These are phyloP conservation scores for Xylota sylvarum DNA, from an alignment of 2,888 invertebrate species.

Conservation along the genomic window DNA sequence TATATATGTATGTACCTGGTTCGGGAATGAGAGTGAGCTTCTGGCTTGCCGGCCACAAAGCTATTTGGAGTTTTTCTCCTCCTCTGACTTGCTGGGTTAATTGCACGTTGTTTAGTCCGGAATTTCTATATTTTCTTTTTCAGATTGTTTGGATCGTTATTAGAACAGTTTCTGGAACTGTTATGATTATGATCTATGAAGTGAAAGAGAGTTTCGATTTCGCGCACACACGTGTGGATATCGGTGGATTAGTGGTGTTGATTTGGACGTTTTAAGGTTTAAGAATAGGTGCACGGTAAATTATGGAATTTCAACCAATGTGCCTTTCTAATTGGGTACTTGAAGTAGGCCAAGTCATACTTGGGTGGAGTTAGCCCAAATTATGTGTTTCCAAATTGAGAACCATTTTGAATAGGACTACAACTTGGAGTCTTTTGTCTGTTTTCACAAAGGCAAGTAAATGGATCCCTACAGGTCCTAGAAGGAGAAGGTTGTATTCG, in stretches of 20 bases:
- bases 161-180: constrained; percentile 61
- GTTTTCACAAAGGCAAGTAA: too few relatives aligned
- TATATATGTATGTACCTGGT: constrained; percentile 59
- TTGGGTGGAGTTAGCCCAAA: too few relatives aligned
- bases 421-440: too few relatives aligned
- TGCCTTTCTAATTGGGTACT: too few relatives aligned
- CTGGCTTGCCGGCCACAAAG: constrained; percentile 33
- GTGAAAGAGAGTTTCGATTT: constrained; percentile 40
- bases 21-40: constrained; percentile 53
- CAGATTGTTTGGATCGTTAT: constrained; percentile 42
- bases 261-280: neutral
- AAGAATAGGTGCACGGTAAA: too few relatives aligned
- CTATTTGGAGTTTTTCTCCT: constrained; percentile 46
- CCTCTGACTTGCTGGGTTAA: constrained; percentile 61
- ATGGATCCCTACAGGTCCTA: too few relatives aligned
- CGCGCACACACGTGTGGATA: neutral
- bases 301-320: too few relatives aligned
- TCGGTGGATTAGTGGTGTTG: neutral
- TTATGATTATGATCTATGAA: constrained; percentile 33
- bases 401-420: too few relatives aligned
- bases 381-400: too few relatives aligned
- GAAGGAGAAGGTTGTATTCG: too few relatives aligned
- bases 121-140: constrained; percentile 11
- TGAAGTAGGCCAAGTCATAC: too few relatives aligned
- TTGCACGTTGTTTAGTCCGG: constrained; percentile 53